These are phyloP conservation scores for Anguilla japonica DNA, from an alignment of 2,113 vertebrate genomes.

Conservation along the genomic window DNA sequence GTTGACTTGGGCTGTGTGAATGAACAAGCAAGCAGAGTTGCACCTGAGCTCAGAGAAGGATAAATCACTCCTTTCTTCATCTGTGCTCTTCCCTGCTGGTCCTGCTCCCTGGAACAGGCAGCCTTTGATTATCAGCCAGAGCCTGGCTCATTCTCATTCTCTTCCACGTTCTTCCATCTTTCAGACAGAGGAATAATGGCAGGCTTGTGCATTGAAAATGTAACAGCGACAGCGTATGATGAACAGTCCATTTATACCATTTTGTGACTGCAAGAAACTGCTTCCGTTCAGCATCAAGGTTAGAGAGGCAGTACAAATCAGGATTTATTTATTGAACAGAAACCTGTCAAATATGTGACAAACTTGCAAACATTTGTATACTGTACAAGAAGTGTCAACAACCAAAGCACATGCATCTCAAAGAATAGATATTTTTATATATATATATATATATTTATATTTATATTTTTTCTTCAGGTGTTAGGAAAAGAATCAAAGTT, in stretches of 20 bases:
- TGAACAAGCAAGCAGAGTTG: conserved; percentile 44
- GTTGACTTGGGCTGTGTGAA: no score
- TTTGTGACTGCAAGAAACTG: conserved; percentile 5
- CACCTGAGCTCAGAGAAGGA: conserved; percentile 41
- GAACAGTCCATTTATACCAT: neutral
- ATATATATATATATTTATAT: conserved; percentile 21
- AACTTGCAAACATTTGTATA: conserved; percentile 66
- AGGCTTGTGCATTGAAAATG: conserved; percentile 34
- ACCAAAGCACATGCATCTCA: conserved; percentile 55
- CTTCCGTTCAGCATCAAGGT: neutral
- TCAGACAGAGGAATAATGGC: conserved; percentile 41
- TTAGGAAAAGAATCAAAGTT: conserved; percentile 41
- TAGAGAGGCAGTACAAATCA: conserved; percentile 63
- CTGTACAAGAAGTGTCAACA: conserved; percentile 61
- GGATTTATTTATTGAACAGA: conserved; percentile 71
- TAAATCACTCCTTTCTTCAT: conserved; percentile 50
- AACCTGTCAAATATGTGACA: conserved; percentile 47
- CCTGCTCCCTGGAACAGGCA: neutral
- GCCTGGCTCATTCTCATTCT: conserved; percentile 60
- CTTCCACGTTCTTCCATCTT: conserved; percentile 34
- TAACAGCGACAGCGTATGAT: neutral
- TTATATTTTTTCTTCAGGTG: conserved; percentile 41
- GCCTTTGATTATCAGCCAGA: conserved; percentile 53
- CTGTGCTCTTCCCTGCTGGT: conserved; percentile 38
- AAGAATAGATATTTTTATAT: conserved; percentile 44